Percentiles rank a stretch among this genome's conserved stretches.
Conservation (phyloP, 1,140 invertebrate species). For the Danaus plexippus region DNA sequence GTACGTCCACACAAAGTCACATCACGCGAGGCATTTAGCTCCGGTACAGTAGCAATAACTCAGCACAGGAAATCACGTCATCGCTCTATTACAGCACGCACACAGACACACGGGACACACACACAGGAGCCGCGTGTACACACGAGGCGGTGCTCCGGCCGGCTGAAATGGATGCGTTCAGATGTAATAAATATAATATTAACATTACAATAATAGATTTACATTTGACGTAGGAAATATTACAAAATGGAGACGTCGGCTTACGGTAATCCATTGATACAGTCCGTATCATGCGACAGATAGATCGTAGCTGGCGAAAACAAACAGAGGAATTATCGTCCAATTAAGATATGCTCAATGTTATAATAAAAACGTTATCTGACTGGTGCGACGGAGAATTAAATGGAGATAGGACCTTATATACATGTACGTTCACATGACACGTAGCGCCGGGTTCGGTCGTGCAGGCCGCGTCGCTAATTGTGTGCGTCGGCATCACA, state of each 20-base stretch:
- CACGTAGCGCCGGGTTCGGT: slow-evolving; percentile 19
- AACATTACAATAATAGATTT: too few relatives aligned
- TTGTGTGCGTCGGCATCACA: slow-evolving; percentile 51
- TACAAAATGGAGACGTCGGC: too few relatives aligned
- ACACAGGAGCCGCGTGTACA: slow-evolving; percentile 19
- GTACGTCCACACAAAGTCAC: slow-evolving; percentile 46
- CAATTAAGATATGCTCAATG: too few relatives aligned
- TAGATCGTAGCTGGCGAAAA: too few relatives aligned
- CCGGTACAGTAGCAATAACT: slow-evolving; percentile 70
- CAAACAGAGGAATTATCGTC: too few relatives aligned
- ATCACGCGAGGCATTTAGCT: slow-evolving; percentile 53
- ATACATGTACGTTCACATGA: not conserved
- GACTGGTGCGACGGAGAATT: too few relatives aligned
- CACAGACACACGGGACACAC: slow-evolving; percentile 25
- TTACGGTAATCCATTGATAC: too few relatives aligned
- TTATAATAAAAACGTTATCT: too few relatives aligned
- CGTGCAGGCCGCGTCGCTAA: slow-evolving; percentile 25
- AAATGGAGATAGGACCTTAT: too few relatives aligned
- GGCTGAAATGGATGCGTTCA: not conserved
- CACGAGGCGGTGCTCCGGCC: slow-evolving; percentile 16
- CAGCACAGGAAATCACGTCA: slow-evolving; percentile 71
- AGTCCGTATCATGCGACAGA: too few relatives aligned
- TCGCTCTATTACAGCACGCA: slow-evolving; percentile 67
- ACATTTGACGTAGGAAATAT: too few relatives aligned
- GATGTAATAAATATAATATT: too few relatives aligned